These are phyloP conservation scores for Sminthurinus aureus DNA, from an alignment of 2,888 invertebrate genomes.

Conservation along the genomic window DNA sequence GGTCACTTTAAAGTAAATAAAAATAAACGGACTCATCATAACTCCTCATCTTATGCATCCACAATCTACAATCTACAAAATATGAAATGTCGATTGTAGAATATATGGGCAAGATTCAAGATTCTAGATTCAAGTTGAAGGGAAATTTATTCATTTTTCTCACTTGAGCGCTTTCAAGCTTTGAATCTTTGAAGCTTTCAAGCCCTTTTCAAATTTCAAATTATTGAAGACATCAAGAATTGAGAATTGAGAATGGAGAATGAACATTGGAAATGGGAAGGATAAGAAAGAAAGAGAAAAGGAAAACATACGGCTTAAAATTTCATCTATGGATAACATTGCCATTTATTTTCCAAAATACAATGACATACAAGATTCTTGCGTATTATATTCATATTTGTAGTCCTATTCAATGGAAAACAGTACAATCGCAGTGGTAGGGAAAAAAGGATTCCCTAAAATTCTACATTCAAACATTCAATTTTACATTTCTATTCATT, in stretches of 20 bases:
- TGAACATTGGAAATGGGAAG: not conserved
- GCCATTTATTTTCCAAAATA: not conserved
- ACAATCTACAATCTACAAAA: not conserved
- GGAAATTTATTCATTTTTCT: slow-evolving; percentile 8
- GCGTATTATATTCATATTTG: not conserved
- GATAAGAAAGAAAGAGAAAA: no score
- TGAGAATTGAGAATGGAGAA: not conserved
- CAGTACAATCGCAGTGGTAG: not conserved
- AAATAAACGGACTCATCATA: not conserved
- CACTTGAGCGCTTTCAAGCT: slow-evolving; percentile 10
- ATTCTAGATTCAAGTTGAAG: not conserved
- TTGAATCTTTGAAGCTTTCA: not conserved
- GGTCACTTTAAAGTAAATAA: slow-evolving; percentile 5
- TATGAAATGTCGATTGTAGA: not conserved
- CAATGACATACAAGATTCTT: not conserved
- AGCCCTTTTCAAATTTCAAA: not conserved
- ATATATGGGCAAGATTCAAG: no score
- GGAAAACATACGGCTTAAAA: not conserved
- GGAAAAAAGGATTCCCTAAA: not conserved
- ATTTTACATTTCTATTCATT: not conserved
- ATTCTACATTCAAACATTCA: no score
- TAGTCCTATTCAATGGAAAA: not conserved
- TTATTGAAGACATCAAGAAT: not conserved
- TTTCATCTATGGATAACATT: not conserved
- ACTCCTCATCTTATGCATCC: no score